These are phyloP conservation scores for Drosophila kurseongensis DNA, from an alignment of 1,140 invertebrate genomes.

Conservation along the genomic window DNA sequence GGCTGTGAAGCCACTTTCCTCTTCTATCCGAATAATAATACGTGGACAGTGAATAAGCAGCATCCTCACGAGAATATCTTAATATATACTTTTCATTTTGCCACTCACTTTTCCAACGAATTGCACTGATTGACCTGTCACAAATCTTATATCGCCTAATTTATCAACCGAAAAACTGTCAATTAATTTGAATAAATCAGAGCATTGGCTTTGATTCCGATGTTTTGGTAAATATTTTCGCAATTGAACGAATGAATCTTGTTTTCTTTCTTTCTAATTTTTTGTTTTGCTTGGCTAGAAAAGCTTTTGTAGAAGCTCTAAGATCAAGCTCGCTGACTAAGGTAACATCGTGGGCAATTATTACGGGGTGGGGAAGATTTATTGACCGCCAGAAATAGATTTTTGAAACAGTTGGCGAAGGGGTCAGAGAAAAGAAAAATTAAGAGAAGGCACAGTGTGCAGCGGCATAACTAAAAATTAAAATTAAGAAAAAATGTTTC, in stretches of 20 bases:
- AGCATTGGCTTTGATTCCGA: slow-evolving; percentile 7
- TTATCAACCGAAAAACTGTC: slow-evolving; percentile 40
- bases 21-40: not conserved
- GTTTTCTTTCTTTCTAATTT: slow-evolving; percentile 15
- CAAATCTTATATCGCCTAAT: slow-evolving; percentile 26
- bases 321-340: slow-evolving; percentile 35
- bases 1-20: slow-evolving; percentile 5
- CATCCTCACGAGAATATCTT: not conserved
- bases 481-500: not conserved
- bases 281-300: slow-evolving; percentile 37
- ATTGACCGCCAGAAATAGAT: slow-evolving; percentile 44
- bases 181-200: slow-evolving; percentile 38
- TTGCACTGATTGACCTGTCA: slow-evolving; percentile 34
- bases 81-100: slow-evolving; percentile 1
- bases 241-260: slow-evolving; percentile 14
- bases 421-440: slow-evolving; percentile 11
- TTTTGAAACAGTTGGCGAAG: slow-evolving; percentile 22
- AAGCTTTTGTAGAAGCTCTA: slow-evolving; percentile 35
- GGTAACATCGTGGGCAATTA: slow-evolving; percentile 15
- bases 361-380: slow-evolving; percentile 16
- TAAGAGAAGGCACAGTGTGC: slow-evolving; percentile 17
- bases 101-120: slow-evolving; percentile 34
- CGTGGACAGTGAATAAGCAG: not conserved
- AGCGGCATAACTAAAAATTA: not conserved
- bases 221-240: slow-evolving; percentile 33